Evolutionary conservation across 2,797 vertebrate species (phyloP).

Genomic region (Fringilla coelebs): DNA sequence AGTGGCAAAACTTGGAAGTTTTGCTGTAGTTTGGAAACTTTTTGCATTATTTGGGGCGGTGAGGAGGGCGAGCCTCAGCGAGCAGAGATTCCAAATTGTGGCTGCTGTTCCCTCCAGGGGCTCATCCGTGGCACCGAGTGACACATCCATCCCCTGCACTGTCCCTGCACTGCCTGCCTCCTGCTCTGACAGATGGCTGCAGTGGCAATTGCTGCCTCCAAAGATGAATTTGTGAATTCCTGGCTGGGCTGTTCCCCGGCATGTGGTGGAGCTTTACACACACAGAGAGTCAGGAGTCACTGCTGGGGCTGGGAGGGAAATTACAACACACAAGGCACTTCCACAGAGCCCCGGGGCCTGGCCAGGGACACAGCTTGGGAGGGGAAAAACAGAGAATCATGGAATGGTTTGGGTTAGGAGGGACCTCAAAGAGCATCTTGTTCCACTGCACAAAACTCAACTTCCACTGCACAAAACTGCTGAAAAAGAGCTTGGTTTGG

Average conservation of each 20-base stretch:
- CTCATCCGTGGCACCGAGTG: neutral
- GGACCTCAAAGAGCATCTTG: neutral
- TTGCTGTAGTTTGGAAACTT: fast-evolving
- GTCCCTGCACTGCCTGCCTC: neutral
- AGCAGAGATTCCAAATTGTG: neutral
- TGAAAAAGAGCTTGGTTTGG: neutral
- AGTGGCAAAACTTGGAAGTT: fast-evolving
- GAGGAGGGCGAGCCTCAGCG: neutral
- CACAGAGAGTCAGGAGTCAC: neutral
- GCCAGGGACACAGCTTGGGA: neutral
- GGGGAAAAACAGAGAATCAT: neutral
- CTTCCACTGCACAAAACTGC: neutral
- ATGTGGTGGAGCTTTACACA: neutral
- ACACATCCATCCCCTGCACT: fast-evolving
- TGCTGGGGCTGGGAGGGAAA: neutral
- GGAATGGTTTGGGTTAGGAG: neutral
- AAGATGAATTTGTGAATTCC: neutral
- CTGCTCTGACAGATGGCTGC: neutral
- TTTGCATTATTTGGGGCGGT: fast-evolving
- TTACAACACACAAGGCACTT: fast-evolving
- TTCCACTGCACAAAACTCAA: neutral
- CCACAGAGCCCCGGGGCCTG: neutral
- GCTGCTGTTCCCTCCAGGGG: neutral
- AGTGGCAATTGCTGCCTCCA: neutral
- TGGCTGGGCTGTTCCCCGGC: neutral